Percentiles rank a stretch among this genome's conserved stretches.
phyloP scores from a whole-genome alignment of 2,113 vertebrate genomes.

The Prunella himalayana region DNA sequence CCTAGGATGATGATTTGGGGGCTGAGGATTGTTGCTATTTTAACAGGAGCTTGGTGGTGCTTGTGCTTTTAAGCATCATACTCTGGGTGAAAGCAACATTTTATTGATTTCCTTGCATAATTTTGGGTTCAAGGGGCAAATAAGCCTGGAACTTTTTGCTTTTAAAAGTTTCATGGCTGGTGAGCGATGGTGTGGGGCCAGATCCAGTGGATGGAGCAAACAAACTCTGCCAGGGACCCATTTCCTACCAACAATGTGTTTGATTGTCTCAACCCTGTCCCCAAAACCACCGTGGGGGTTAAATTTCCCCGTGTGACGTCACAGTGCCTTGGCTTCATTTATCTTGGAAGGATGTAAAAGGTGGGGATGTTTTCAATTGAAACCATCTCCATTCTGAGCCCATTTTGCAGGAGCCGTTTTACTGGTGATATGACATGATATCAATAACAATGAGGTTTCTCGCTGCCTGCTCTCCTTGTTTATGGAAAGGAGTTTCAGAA shows the following conservation, averaged over 20 bases:
- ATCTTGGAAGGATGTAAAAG: neutral
- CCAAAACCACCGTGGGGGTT: neutral
- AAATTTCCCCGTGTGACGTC: neutral
- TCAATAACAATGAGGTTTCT: conserved; percentile 55
- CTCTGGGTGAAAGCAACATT: neutral
- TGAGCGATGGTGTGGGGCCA: fast-evolving
- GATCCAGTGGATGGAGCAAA: neutral
- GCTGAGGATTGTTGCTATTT: neutral
- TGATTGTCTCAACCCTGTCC: neutral
- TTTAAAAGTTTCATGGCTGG: neutral
- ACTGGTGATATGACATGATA: conserved; percentile 46
- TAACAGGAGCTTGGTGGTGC: neutral
- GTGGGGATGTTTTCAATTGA: conserved; percentile 30
- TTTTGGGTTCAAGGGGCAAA: neutral
- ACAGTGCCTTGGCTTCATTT: neutral
- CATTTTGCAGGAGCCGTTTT: conserved; percentile 53
- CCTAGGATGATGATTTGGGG: neutral
- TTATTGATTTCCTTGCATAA: neutral
- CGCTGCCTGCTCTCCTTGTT: conserved; percentile 49
- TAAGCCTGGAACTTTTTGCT: neutral
- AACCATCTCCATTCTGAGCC: conserved; percentile 46
- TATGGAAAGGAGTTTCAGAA: conserved; percentile 69
- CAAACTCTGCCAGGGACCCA: fast-evolving
- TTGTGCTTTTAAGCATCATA: fast-evolving
- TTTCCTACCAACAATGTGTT: neutral